Evolutionary conservation across 1,140 invertebrate genomes (phyloP).

Genomic region (Lucilia sericata): DNA sequence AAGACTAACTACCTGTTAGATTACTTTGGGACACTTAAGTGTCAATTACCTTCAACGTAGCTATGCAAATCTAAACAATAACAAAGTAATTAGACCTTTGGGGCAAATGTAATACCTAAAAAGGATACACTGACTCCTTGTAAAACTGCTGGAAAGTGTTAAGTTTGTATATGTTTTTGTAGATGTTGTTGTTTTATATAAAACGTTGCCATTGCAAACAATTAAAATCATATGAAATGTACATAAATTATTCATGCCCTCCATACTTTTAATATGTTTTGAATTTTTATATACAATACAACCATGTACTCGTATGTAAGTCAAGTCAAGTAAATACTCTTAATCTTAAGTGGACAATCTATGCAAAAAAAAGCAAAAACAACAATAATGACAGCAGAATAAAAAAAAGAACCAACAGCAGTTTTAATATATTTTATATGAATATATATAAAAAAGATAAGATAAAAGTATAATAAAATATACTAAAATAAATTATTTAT

Average conservation of each 20-base stretch:
- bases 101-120: too few relatives aligned
- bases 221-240: conserved; percentile 68
- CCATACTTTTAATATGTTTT: conserved; percentile 42
- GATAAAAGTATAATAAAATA: neutral
- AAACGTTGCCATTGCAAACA: conserved; percentile 65
- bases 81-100: too few relatives aligned
- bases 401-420: neutral
- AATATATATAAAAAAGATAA: neutral
- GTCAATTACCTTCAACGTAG: too few relatives aligned
- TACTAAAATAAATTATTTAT: neutral
- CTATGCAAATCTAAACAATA: too few relatives aligned
- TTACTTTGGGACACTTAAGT: too few relatives aligned
- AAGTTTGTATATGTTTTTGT: conserved; percentile 47
- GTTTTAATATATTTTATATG: neutral
- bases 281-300: neutral
- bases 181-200: too few relatives aligned
- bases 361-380: conserved; percentile 53
- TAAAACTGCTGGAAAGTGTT: neutral
- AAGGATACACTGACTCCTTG: too few relatives aligned
- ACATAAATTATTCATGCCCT: conserved; percentile 65
- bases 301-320: neutral
- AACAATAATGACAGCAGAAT: neutral
- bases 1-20: too few relatives aligned
- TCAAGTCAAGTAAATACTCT: conserved; percentile 46
- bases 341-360: conserved; percentile 67